Base-by-base conservation (phyloP, 1,140 invertebrate genomes). In the Brachionus manjavacas region DNA sequence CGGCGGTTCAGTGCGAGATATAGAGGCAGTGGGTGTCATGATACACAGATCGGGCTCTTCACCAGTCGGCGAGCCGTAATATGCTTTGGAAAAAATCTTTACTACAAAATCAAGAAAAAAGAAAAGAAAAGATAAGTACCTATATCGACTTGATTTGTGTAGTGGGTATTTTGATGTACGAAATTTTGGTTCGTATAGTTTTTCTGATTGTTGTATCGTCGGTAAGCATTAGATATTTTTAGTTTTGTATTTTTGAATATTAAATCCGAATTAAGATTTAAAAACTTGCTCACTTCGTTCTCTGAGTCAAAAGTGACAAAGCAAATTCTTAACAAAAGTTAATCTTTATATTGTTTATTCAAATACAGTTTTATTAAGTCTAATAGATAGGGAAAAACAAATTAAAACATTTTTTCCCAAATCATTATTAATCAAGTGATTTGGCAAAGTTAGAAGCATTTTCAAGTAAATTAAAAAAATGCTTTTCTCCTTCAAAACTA, bases 151-250 rank as follows among this genome's bases (percentile, higher is more conserved):
- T 72, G 68, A 23, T 49, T 46, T 23, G n/a, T 49, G 41, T 12
- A 46, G 31, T 49, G 46, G 6, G 16, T 49, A 25, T 76, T 76
- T 76, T 31, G 72, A 14, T 46, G 72, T 49, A 25, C 35, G 11
- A 41, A 41, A 72, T 72, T 39, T 72, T 72, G 68, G n/a, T 41
- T 72, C 41, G 68, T 16, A 41, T 72, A 72, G 11, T 25, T 49
- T 76, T 25, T 76, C 12, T 35, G 8, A 11, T 6, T 23, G 12
- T 72, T 39, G n/a, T 16, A 46, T 12, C 72, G 72, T 49, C 72
- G 41, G n/a, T 49, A 76, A 9, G 72, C 72, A 49, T 76, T 76
- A 9, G 72, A 76, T 20, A 76, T 76, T 76, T 49, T 76, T 76
- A 76, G 49, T 76, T 76, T 76, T 49, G 41, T 35, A 14, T 76